phyloP scores from a whole-genome alignment of 1,140 invertebrate genomes.

The Eriocheir sinensis region DNA sequence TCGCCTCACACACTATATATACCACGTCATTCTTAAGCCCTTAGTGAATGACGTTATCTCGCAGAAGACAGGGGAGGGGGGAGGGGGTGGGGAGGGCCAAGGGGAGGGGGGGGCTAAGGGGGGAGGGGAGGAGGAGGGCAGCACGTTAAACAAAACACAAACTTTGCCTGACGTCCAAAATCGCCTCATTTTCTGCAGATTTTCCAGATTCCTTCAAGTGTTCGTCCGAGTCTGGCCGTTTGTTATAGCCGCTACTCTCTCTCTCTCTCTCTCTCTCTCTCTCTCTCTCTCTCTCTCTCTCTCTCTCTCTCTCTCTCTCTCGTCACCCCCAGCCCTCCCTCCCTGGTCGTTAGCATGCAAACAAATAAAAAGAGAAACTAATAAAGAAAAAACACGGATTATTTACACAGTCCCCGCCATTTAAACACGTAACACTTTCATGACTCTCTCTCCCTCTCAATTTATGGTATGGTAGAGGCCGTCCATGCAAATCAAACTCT shows the following conservation, averaged over 20 bases:
- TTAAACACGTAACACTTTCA: too few species aligned
- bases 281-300: background rate
- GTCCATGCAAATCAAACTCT: too few species aligned
- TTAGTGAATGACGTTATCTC: background rate
- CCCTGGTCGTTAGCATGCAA: too few species aligned
- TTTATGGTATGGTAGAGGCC: too few species aligned
- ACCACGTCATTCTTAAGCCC: too few species aligned
- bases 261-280: conserved; percentile 3
- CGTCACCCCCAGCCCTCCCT: too few species aligned
- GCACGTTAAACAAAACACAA: background rate
- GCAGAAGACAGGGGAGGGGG: background rate
- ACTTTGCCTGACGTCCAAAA: background rate
- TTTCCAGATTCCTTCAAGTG: background rate
- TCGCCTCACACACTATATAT: too few species aligned
- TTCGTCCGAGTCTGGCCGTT: background rate
- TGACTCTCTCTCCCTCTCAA: too few species aligned
- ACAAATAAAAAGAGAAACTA: too few species aligned
- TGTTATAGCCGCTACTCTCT: background rate
- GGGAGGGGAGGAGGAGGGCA: background rate
- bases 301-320: conserved; percentile 12
- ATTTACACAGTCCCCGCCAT: too few species aligned
- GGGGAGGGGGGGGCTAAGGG: background rate
- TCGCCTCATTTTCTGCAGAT: background rate
- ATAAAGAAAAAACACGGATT: too few species aligned
- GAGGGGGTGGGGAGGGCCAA: background rate